Conservation (phyloP, 2,113 vertebrate species). For the Tauraco erythrolophus region DNA sequence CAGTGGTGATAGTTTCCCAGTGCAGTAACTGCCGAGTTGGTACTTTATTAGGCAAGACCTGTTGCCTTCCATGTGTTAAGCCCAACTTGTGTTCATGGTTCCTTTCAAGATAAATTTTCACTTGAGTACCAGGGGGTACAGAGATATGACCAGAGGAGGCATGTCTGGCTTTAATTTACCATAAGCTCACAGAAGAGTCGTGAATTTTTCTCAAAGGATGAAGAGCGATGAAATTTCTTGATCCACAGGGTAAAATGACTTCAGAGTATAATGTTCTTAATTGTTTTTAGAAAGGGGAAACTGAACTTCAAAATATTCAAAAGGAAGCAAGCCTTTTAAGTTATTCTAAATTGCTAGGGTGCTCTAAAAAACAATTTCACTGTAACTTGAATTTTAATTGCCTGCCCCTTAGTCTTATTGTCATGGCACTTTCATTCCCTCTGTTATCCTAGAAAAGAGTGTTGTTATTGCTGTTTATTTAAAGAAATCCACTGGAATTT, state of each 20-base stretch:
- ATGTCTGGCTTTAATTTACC: not conserved
- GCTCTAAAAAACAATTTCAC: constrained; percentile 15
- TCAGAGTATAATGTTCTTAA: not conserved
- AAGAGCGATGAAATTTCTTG: not conserved
- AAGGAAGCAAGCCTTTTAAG: constrained; percentile 3
- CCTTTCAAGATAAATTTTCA: not conserved
- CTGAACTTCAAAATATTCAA: not conserved
- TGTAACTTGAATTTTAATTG: constrained; percentile 29
- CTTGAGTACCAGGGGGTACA: not conserved
- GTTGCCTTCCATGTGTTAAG: not conserved
- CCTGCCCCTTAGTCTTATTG: constrained; percentile 21
- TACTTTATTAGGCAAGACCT: not conserved
- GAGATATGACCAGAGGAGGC: not conserved
- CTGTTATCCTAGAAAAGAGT: constrained; percentile 8
- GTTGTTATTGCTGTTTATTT: constrained; percentile 18
- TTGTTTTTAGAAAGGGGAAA: constrained; percentile 27
- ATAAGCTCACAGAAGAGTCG: not conserved
- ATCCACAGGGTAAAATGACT: not conserved
- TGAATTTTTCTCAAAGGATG: not conserved
- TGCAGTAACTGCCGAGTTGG: not conserved
- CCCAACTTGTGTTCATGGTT: not conserved
- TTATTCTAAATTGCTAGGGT: not conserved
- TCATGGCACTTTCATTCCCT: not conserved
- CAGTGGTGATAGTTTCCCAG: not conserved
- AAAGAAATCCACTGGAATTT: constrained; percentile 33